A percentile compares a stretch with the other conserved stretches of the same genome.
phyloP scores from a whole-genome alignment of 1,140 invertebrate species.

The Vanessa atalanta region DNA sequence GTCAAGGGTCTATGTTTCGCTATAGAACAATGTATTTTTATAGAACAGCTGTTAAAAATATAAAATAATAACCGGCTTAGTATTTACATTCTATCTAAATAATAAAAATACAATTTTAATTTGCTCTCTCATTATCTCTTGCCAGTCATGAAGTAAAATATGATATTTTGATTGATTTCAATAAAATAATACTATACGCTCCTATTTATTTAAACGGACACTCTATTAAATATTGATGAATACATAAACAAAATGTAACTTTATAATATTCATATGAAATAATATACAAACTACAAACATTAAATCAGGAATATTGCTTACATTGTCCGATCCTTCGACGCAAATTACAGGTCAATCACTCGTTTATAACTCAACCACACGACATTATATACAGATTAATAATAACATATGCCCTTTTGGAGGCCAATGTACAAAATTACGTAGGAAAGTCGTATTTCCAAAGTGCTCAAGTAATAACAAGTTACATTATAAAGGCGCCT shows the following conservation, averaged over 20 bases:
- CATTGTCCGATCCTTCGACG: not conserved
- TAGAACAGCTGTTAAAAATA: not conserved
- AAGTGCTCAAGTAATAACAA: conserved; percentile 37
- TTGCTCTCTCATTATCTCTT: no score
- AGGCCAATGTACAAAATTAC: not conserved
- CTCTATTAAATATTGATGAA: no score
- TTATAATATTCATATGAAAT: no score
- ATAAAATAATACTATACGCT: no score
- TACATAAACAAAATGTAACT: no score
- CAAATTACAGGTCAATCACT: not conserved
- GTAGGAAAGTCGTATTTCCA: conserved; percentile 29
- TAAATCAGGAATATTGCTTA: not conserved
- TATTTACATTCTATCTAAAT: no score
- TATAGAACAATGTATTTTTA: not conserved
- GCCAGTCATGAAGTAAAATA: no score
- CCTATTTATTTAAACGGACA: no score
- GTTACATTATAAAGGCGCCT: conserved; percentile 43
- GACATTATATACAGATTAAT: not conserved
- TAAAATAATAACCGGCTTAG: not conserved
- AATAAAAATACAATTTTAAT: no score
- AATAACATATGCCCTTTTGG: not conserved
- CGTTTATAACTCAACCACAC: conserved; percentile 1
- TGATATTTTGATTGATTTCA: no score
- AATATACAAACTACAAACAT: not conserved
- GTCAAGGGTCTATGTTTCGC: not conserved